Percentiles rank a stretch among this genome's conserved stretches.
These are phyloP conservation scores for Phoxinus dragarum DNA, from an alignment of 2,797 vertebrate species.

Conservation along the genomic window DNA sequence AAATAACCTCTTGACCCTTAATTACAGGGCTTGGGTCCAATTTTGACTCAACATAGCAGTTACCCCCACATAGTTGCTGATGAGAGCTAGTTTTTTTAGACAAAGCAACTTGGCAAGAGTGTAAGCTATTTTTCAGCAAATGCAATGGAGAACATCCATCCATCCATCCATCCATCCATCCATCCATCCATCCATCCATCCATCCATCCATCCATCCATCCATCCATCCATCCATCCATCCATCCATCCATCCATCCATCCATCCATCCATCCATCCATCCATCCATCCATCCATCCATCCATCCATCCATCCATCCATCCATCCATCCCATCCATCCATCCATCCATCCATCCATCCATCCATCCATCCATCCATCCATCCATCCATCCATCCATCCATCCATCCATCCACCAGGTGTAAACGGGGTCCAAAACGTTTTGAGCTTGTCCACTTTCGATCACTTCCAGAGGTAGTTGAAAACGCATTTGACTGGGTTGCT, in stretches of 20 bases:
- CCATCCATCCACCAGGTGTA: no score
- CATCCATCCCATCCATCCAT: no score
- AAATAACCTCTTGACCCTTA: conserved; percentile 34
- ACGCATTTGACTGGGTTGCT: no score
- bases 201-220: neutral
- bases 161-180: neutral
- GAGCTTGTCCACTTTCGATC: no score
- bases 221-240: neutral
- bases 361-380: no score
- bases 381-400: no score
- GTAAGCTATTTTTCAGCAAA: neutral
- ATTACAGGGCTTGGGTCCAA: conserved; percentile 26
- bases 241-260: neutral
- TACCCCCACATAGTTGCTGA: conserved; percentile 25
- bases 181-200: neutral
- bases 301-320: no score
- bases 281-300: neutral
- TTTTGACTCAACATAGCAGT: conserved; percentile 24
- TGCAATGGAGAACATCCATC: neutral
- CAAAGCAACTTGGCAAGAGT: neutral
- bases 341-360: no score
- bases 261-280: neutral
- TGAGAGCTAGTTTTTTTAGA: conserved; percentile 14
- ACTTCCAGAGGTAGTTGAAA: no score
- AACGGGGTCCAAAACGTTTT: no score